Evolutionary conservation across 2,888 invertebrate genomes (phyloP).

Genomic region (Agonopterix subpropinquella): DNA sequence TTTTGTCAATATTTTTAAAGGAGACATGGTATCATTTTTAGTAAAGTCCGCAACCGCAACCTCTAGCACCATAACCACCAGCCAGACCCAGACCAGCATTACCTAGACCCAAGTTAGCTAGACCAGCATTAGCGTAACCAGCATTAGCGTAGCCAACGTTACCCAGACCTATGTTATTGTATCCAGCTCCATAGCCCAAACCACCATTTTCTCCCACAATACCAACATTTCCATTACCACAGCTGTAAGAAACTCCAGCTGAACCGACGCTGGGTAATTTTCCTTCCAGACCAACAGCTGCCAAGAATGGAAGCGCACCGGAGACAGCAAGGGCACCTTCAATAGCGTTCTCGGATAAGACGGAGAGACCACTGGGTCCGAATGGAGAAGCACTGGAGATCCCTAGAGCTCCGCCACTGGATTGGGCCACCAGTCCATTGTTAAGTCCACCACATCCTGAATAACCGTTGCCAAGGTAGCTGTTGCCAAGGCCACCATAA

Average conservation of each 20-base stretch:
- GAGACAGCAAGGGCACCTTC: slow-evolving; percentile 28
- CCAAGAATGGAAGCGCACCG: slow-evolving; percentile 35
- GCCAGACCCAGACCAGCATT: slow-evolving; percentile 4
- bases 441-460: neutral
- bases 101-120: neutral
- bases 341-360: slow-evolving; percentile 30
- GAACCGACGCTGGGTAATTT: slow-evolving; percentile 21
- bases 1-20: no score
- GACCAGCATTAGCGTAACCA: neutral
- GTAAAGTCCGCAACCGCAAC: neutral
- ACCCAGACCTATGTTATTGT: neutral
- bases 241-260: slow-evolving; percentile 24
- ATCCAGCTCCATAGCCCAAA: neutral
- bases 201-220: slow-evolving; percentile 12
- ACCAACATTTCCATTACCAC: slow-evolving; percentile 22
- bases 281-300: slow-evolving; percentile 33
- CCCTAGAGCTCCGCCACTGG: slow-evolving; percentile 18
- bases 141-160: neutral
- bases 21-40: neutral
- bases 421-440: slow-evolving; percentile 4
- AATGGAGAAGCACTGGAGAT: slow-evolving; percentile 30
- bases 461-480: neutral
- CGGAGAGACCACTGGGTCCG: slow-evolving; percentile 26
- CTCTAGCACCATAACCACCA: neutral
- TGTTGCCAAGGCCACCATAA: neutral